phyloP scores from a whole-genome alignment of 2,113 vertebrate genomes.

The Sitta europaea region DNA sequence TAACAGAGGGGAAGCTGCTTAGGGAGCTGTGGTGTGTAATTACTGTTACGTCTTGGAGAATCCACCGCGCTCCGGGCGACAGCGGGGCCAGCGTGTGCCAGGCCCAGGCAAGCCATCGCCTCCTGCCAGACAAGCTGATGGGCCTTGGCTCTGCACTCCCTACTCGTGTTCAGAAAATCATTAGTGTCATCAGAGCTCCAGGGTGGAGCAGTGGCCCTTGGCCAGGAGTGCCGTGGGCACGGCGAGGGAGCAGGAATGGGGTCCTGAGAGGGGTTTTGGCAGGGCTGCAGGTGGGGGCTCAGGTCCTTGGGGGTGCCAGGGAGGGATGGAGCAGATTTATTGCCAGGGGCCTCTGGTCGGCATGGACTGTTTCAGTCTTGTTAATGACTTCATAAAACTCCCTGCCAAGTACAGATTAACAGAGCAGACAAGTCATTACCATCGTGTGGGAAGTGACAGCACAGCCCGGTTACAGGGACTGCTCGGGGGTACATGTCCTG shows the following conservation, averaged over 20 bases:
- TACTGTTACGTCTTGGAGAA: not conserved
- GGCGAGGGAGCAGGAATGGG: not conserved
- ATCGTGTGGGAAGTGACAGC: not conserved
- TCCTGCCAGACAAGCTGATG: not conserved
- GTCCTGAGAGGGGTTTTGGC: fast-evolving
- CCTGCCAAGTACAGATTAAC: not conserved
- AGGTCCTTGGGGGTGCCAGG: not conserved
- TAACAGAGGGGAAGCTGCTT: not conserved
- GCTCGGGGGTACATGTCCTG: not conserved
- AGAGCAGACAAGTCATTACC: not conserved
- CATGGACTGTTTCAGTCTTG: not conserved
- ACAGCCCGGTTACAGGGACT: not conserved
- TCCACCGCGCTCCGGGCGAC: not conserved
- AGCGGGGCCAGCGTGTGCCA: not conserved
- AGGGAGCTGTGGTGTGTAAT: not conserved
- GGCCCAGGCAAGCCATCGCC: not conserved
- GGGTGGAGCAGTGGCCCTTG: not conserved
- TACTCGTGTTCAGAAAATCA: not conserved
- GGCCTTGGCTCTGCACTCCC: not conserved
- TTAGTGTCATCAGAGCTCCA: not conserved
- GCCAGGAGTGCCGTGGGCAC: not conserved
- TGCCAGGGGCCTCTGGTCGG: not conserved
- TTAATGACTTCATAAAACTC: not conserved
- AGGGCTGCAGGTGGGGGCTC: fast-evolving
- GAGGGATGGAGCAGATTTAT: not conserved